These are phyloP conservation scores for Alitta virens DNA, from an alignment of 2,888 invertebrate genomes.

Conservation along the genomic window DNA sequence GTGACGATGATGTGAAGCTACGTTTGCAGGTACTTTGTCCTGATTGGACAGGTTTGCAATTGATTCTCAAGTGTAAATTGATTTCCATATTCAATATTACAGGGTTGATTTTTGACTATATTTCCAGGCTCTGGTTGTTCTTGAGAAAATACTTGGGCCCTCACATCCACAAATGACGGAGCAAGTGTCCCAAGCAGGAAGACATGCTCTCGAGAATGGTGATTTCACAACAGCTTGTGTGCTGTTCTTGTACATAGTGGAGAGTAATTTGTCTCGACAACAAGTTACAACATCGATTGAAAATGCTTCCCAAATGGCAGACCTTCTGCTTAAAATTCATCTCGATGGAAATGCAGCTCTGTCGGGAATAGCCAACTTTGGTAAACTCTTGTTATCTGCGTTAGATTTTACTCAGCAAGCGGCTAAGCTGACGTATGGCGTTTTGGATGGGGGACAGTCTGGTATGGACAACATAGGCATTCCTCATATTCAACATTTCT, in stretches of 20 bases:
- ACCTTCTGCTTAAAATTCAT: constrained; percentile 35
- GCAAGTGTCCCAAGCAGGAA: constrained; percentile 18
- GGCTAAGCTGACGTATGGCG: constrained; percentile 27
- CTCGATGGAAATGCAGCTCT: constrained; percentile 5
- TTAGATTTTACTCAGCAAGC: constrained; percentile 27
- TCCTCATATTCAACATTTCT: constrained; percentile 3
- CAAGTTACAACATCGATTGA: constrained; percentile 35
- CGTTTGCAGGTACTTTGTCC: constrained; percentile 73
- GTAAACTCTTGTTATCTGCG: constrained; percentile 26
- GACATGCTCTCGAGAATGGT: constrained; percentile 19
- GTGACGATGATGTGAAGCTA: constrained; percentile 34
- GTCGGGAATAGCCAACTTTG: constrained; percentile 3
- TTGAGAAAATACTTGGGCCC: constrained; percentile 24
- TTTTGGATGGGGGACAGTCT: constrained; percentile 48
- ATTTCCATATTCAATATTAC: no score
- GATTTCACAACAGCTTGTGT: constrained; percentile 18
- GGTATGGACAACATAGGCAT: background rate
- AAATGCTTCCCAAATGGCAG: constrained; percentile 65
- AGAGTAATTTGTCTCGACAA: constrained; percentile 14
- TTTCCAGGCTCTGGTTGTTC: constrained; percentile 14
- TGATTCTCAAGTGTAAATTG: no score
- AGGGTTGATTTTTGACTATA: background rate
- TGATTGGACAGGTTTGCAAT: no score
- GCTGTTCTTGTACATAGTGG: constrained; percentile 20
- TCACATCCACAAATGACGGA: constrained; percentile 20